Conservation (phyloP, 2,888 invertebrate species). For the Cryptophagus acutangulus region DNA sequence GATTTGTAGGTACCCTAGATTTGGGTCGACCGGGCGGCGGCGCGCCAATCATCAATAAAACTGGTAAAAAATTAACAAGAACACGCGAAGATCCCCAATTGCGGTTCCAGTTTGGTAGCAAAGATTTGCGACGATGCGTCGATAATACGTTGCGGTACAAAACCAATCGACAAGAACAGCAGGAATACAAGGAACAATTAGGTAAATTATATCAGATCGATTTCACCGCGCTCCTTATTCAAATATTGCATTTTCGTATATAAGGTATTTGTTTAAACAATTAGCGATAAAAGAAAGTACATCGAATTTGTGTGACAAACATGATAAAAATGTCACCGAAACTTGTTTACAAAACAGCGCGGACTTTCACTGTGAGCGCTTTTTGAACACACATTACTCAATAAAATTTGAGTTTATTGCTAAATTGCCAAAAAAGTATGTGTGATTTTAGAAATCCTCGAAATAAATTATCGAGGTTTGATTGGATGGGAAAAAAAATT, state of each 20-base stretch:
- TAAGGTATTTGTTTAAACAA: conserved; percentile 1
- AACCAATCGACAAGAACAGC: conserved; percentile 53
- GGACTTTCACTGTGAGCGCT: too few species aligned
- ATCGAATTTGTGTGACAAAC: conserved; percentile 1
- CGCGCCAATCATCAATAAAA: conserved; percentile 42
- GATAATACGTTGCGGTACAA: conserved; percentile 68
- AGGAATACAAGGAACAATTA: conserved; percentile 56
- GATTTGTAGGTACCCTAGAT: conserved; percentile 38
- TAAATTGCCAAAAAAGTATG: too few species aligned
- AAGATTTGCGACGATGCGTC: conserved; percentile 57
- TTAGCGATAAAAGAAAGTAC: conserved; percentile 1
- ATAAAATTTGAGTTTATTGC: too few species aligned
- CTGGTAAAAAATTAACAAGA: conserved; percentile 42
- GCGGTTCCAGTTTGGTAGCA: conserved; percentile 56
- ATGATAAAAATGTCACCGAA: conserved; percentile 1
- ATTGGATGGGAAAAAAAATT: too few species aligned
- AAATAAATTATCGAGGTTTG: too few species aligned
- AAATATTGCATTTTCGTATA: neutral
- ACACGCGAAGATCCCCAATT: conserved; percentile 59
- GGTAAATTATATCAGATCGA: too few species aligned
- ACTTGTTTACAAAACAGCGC: conserved; percentile 1
- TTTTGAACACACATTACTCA: too few species aligned
- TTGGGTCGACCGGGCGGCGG: conserved; percentile 42
- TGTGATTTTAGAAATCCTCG: too few species aligned
- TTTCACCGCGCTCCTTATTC: too few species aligned